Conservation (phyloP, 2,113 vertebrate genomes). For the Mus spicilegus region DNA sequence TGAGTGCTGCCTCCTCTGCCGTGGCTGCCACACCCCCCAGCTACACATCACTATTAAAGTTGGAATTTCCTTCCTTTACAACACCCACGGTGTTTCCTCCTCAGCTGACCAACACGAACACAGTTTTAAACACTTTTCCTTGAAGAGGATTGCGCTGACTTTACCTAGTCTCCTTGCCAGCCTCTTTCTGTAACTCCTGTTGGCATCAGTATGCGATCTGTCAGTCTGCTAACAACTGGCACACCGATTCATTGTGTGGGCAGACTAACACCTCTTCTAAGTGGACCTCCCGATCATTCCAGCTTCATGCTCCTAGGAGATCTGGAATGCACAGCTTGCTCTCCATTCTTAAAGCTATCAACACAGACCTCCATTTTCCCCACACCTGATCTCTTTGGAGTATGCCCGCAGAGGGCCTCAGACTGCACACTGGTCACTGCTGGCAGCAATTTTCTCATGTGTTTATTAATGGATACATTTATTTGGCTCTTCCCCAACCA, state of each 20-base stretch:
- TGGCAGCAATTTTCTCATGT: slow-evolving; percentile 44
- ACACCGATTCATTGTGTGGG: background rate
- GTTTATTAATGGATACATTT: slow-evolving; percentile 16
- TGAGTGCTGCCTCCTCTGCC: background rate
- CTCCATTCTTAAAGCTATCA: background rate
- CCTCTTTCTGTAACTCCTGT: background rate
- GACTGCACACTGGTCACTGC: slow-evolving; percentile 1
- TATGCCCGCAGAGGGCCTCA: background rate
- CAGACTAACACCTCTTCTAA: background rate
- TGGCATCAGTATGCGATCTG: background rate
- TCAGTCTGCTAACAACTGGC: background rate
- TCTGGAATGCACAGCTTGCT: background rate
- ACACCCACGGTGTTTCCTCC: background rate
- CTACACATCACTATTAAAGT: slow-evolving; percentile 25
- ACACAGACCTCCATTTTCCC: background rate
- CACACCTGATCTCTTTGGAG: slow-evolving; percentile 26
- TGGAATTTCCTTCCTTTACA: slow-evolving; percentile 1
- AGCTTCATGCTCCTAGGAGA: background rate
- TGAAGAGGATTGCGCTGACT: background rate
- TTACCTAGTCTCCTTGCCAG: background rate
- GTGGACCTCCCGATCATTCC: background rate
- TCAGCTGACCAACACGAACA: background rate
- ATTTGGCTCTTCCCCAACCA: background rate
- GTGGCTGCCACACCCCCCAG: too few relatives aligned
- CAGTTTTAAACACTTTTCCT: background rate